phyloP scores from a whole-genome alignment of 2,113 vertebrate genomes.

The Ammodytes marinus region DNA sequence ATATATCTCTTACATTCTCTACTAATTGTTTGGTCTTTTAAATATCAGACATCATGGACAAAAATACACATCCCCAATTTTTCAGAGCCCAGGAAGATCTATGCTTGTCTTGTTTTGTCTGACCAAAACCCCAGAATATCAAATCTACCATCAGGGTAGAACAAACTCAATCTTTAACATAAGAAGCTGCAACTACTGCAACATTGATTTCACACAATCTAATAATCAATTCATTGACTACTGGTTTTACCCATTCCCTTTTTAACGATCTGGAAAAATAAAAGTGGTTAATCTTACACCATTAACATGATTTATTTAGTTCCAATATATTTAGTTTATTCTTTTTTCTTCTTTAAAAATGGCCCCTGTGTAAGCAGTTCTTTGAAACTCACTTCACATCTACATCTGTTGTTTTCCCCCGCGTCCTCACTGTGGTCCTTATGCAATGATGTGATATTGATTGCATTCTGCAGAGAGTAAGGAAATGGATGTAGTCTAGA shows the following conservation, averaged over 20 bases:
- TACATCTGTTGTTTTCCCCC: not conserved
- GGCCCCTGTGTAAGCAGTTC: not conserved
- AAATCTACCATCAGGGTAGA: not conserved
- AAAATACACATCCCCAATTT: not conserved
- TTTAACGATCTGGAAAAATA: not conserved
- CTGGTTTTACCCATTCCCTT: not conserved
- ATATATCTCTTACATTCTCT: not conserved
- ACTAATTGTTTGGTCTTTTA: not conserved
- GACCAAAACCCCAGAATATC: not conserved
- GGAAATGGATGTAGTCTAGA: conserved; percentile 38
- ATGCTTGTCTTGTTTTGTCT: not conserved
- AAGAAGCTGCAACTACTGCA: not conserved
- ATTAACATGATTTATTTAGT: not conserved
- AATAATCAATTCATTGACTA: not conserved
- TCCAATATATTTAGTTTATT: not conserved
- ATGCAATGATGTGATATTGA: conserved; percentile 47
- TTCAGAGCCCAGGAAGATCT: not conserved
- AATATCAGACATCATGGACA: not conserved
- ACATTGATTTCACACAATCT: not conserved
- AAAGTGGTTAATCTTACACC: not conserved
- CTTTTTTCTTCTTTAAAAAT: conserved; percentile 32
- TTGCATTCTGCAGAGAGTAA: conserved; percentile 28
- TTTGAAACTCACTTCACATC: conserved; percentile 16
- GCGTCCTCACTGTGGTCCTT: conserved; percentile 12
- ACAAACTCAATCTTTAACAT: not conserved